Percentiles rank a stretch among this genome's conserved stretches.
These are phyloP conservation scores for Neoascia interrupta DNA, from an alignment of 2,888 invertebrate genomes.

Conservation along the genomic window DNA sequence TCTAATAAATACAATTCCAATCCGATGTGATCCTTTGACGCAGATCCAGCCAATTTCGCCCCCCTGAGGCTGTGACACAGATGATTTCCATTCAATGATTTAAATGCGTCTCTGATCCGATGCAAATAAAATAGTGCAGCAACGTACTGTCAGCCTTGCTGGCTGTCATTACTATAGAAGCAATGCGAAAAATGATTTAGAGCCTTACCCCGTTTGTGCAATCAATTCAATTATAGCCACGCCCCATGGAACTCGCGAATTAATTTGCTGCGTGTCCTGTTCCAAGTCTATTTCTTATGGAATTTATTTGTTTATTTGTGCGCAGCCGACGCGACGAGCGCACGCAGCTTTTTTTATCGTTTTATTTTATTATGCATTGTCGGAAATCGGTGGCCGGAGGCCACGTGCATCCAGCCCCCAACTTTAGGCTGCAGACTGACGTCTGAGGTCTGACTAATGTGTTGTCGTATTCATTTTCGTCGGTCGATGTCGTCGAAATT, in stretches of 20 bases:
- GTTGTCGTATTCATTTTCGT: no score
- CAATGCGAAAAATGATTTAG: conserved; percentile 65
- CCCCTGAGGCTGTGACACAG: conserved; percentile 14
- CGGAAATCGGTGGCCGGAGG: conserved; percentile 65
- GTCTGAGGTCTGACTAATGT: conserved; percentile 66
- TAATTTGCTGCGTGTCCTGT: conserved; percentile 42
- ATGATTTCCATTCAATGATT: conserved; percentile 38
- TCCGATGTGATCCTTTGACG: conserved; percentile 33
- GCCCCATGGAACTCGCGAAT: conserved; percentile 63
- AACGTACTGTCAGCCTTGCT: conserved; percentile 30
- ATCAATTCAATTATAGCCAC: conserved; percentile 67
- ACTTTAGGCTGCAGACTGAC: conserved; percentile 41
- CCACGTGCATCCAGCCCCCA: conserved; percentile 67
- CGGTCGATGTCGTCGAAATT: conserved; percentile 13
- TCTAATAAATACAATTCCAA: conserved; percentile 40
- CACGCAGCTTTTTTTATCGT: conserved; percentile 1
- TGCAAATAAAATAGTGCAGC: conserved; percentile 18
- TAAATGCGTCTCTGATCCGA: conserved; percentile 26
- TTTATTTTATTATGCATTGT: conserved; percentile 52
- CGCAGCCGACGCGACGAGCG: not conserved
- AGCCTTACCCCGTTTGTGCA: conserved; percentile 61
- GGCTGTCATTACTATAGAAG: conserved; percentile 16
- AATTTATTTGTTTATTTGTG: conserved; percentile 18
- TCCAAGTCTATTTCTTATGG: not conserved
- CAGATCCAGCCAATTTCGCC: conserved; percentile 4